These are phyloP conservation scores for Helleia helle DNA, from an alignment of 2,888 invertebrate species.

Conservation along the genomic window DNA sequence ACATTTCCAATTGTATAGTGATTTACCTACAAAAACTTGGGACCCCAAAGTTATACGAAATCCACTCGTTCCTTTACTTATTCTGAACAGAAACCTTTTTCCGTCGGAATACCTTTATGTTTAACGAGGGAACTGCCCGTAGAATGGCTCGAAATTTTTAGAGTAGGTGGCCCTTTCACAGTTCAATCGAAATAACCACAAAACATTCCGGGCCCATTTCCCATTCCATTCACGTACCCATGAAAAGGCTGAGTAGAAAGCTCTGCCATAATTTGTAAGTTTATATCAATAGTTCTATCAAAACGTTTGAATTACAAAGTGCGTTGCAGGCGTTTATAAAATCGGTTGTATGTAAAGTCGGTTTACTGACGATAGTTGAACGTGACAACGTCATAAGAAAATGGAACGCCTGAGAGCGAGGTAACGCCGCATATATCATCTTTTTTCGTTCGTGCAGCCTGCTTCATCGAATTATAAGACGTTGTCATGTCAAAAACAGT, in stretches of 20 bases:
- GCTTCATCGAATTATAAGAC: too few relatives aligned
- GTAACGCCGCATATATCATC: too few relatives aligned
- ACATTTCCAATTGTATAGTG: slow-evolving; percentile 15
- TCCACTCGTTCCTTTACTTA: slow-evolving; percentile 23
- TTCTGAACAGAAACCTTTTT: slow-evolving; percentile 34
- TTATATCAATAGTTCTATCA: neutral
- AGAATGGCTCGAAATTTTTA: slow-evolving; percentile 47
- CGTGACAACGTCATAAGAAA: too few relatives aligned
- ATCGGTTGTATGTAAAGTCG: too few relatives aligned
- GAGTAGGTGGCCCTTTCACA: slow-evolving; percentile 45
- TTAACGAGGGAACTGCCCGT: slow-evolving; percentile 45
- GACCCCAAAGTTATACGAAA: slow-evolving; percentile 17
- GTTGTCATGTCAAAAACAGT: too few relatives aligned
- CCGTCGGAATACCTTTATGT: slow-evolving; percentile 37
- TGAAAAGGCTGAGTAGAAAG: slow-evolving; percentile 34
- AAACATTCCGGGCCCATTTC: slow-evolving; percentile 58
- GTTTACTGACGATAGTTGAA: too few relatives aligned
- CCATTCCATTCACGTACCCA: slow-evolving; percentile 64
- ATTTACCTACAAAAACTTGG: slow-evolving; percentile 17
- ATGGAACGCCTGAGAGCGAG: too few relatives aligned
- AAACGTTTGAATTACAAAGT: too few relatives aligned
- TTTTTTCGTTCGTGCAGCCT: too few relatives aligned
- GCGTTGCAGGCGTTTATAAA: too few relatives aligned
- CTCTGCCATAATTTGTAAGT: neutral
- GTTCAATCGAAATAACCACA: slow-evolving; percentile 65